phyloP scores from a whole-genome alignment of 1,140 invertebrate species.

The Euwallacea fornicatus region DNA sequence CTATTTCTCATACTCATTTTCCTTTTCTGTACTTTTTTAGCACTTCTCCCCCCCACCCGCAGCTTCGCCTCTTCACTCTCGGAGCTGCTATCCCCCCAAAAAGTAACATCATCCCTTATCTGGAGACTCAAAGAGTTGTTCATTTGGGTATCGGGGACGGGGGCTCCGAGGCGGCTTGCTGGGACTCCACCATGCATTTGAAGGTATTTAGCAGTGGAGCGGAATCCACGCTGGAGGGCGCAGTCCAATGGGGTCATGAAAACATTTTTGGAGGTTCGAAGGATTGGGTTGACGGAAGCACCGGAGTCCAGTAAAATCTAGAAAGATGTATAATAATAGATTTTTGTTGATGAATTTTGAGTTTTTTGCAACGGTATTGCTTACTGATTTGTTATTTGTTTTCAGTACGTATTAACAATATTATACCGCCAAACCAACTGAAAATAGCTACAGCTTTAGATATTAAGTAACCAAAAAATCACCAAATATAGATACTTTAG shows the following conservation, averaged over 20 bases:
- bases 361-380: too few relatives aligned
- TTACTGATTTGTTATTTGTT: too few relatives aligned
- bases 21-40: constrained; percentile 38
- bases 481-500: too few relatives aligned
- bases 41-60: constrained; percentile 28
- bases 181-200: constrained; percentile 87
- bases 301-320: constrained; percentile 76
- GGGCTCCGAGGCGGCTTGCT: constrained; percentile 62
- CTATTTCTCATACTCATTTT: constrained; percentile 43
- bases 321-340: constrained; percentile 19
- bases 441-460: too few relatives aligned
- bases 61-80: constrained; percentile 46
- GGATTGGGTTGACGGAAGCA: constrained; percentile 79
- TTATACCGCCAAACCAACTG: too few relatives aligned
- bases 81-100: constrained; percentile 46
- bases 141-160: constrained; percentile 15
- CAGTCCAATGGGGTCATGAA: constrained; percentile 89
- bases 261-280: constrained; percentile 78
- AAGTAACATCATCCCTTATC: constrained; percentile 47
- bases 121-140: constrained; percentile 43
- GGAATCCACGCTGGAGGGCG: constrained; percentile 80
- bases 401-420: too few relatives aligned
- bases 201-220: constrained; percentile 89
- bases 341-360: too few relatives aligned
- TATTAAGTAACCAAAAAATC: too few relatives aligned